Evolutionary conservation across 2,113 vertebrate species (phyloP).

Genomic region (Tapirus terrestris): DNA sequence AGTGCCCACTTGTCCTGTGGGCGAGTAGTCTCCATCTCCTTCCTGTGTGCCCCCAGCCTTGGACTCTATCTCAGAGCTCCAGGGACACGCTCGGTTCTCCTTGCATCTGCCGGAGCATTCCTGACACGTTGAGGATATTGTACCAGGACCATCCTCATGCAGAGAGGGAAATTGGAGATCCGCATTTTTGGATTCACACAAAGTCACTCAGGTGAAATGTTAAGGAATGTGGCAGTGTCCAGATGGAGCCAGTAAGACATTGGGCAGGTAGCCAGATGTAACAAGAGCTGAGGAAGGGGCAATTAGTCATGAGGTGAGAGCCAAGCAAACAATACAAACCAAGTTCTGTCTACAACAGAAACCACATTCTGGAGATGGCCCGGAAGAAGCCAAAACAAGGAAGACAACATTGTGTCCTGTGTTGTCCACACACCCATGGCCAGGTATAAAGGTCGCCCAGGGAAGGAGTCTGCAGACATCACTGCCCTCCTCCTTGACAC

Average conservation of each 20-base stretch:
- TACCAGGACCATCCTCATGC: not conserved
- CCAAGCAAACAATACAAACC: not conserved
- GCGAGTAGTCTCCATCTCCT: not conserved
- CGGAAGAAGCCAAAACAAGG: not conserved
- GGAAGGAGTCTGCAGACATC: not conserved
- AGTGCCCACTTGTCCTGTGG: accelerated
- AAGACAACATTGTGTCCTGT: not conserved
- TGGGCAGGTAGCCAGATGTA: not conserved
- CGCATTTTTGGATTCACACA: accelerated
- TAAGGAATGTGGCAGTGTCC: not conserved
- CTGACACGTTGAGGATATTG: not conserved
- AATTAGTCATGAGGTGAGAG: not conserved
- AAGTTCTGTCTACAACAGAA: not conserved
- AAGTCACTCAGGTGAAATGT: not conserved
- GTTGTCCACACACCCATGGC: accelerated
- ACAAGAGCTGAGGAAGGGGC: not conserved
- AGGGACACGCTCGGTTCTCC: not conserved
- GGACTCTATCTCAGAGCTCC: too few relatives aligned
- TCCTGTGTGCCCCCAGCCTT: accelerated
- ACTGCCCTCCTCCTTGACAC: not conserved
- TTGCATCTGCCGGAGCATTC: not conserved
- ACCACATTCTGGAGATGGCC: not conserved
- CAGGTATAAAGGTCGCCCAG: not conserved
- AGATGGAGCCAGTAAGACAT: too few relatives aligned
- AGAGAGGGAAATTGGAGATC: not conserved